Base-by-base conservation (phyloP, 2,113 vertebrate genomes). In the Rynchops niger region DNA sequence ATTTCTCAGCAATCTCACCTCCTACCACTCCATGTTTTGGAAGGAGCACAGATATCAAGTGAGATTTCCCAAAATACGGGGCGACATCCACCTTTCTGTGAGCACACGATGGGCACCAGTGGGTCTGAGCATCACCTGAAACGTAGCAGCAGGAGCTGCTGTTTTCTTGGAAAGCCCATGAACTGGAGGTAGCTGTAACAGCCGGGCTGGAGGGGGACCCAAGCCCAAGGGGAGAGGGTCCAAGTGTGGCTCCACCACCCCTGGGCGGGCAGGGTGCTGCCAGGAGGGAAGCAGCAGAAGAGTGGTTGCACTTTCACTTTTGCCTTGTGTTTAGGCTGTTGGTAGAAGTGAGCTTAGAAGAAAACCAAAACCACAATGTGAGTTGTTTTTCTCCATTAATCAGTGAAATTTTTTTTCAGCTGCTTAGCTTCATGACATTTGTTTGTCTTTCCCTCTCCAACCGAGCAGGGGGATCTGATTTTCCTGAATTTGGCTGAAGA, bases 401-500 rank as follows among this genome's bases (percentile, higher is more conserved):
- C 85, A 72, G 90, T 67, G 55, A 49, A 5, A 49, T 86, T 80
- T 86, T 86, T 94, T 93, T 80, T 71, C 47, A 96, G 43, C 65
- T 58, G 95, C 70, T 66, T 92, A 96, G 93, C 74, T 84, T 83
- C 95, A 70, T 96, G 86, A 93, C 86, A 70, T 97, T 97, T 96
- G 96, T 92, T 96, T 97, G 79, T 84, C 95, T 97, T 94, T 96
- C 88, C 52, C 88, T 65, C 92, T 96, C 88, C 95, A 96, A 88
- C 94, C 84, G 95, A 96, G 95, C 76, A 90, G 71, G 91, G 72
- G 50, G 89, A 95, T 91, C 91, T 87, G 96, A 96, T 87, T 95
- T 97, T 97, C 81, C 96, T 95, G 96, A 96, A 96, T 95, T 96
- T 97, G 96, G 96, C 92, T 96, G 49, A 92, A 96, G 88, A 92